Evolutionary conservation across 2,888 invertebrate genomes (phyloP).

Genomic region (Acronicta alni): DNA sequence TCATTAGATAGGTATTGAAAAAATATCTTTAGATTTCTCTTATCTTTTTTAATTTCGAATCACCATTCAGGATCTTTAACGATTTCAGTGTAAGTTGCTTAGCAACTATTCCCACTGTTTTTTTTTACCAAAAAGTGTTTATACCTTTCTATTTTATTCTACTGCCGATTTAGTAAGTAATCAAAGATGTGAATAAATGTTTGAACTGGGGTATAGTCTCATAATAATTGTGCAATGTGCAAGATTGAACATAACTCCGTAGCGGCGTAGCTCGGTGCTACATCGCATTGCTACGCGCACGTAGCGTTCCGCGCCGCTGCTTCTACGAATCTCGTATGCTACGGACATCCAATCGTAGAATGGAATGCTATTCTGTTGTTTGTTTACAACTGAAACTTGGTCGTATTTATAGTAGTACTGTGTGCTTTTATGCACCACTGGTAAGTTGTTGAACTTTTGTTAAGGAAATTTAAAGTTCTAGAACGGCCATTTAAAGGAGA

Average conservation of each 20-base stretch:
- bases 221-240: conserved; percentile 10
- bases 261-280: conserved; percentile 30
- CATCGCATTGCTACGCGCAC: conserved; percentile 31
- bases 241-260: conserved; percentile 21
- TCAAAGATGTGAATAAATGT: neutral
- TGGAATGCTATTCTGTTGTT: conserved; percentile 43
- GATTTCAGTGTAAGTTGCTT: too few relatives aligned
- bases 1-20: too few relatives aligned
- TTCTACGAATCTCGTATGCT: conserved; percentile 50
- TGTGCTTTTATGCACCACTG: conserved; percentile 7
- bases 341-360: conserved; percentile 51
- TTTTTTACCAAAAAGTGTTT: too few relatives aligned
- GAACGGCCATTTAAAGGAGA: too few relatives aligned
- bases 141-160: too few relatives aligned
- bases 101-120: too few relatives aligned
- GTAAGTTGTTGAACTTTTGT: conserved; percentile 7
- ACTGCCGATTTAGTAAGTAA: too few relatives aligned
- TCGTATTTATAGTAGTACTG: conserved; percentile 23
- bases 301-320: conserved; percentile 42
- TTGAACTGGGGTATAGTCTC: neutral
- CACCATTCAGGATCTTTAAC: too few relatives aligned
- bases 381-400: conserved; percentile 32
- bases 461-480: too few relatives aligned
- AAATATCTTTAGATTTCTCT: too few relatives aligned
- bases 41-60: too few relatives aligned